phyloP scores from a whole-genome alignment of 2,888 invertebrate species.

The Drosophila fungiperda region DNA sequence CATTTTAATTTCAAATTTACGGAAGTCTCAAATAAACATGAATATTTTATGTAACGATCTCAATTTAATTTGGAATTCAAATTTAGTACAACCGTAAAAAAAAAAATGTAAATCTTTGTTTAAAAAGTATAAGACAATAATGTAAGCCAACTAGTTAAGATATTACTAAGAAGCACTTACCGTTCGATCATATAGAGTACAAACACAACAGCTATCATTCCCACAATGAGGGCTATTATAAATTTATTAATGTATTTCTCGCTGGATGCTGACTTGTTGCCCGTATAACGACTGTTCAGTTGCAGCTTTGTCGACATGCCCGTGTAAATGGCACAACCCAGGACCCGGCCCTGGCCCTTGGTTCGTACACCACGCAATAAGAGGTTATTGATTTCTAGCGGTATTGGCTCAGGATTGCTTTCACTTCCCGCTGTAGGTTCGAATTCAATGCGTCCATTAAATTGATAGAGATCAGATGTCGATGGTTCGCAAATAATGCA shows the following conservation, averaged over 20 bases:
- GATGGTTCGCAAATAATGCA: conserved; percentile 91
- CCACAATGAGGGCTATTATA: conserved; percentile 88
- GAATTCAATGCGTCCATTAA: conserved; percentile 88
- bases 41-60: neutral
- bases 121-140: neutral
- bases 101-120: neutral
- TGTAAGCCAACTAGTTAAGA: neutral
- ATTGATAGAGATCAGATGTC: conserved; percentile 90
- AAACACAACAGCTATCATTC: conserved; percentile 88
- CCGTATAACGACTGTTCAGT: conserved; percentile 90
- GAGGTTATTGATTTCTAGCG: conserved; percentile 90
- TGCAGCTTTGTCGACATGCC: conserved; percentile 93
- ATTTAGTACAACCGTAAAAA: too few species aligned
- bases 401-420: conserved; percentile 74
- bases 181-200: conserved; percentile 87
- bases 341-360: conserved; percentile 91
- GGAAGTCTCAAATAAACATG: neutral
- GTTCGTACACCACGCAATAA: conserved; percentile 91
- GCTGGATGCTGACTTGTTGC: conserved; percentile 90
- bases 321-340: conserved; percentile 93
- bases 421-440: conserved; percentile 43
- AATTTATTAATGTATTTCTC: conserved; percentile 90
- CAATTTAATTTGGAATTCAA: neutral
- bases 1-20: neutral
- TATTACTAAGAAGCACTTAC: conserved; percentile 51